phyloP scores from a whole-genome alignment of 2,113 vertebrate genomes.

The Gnathonemus longibarbis region DNA sequence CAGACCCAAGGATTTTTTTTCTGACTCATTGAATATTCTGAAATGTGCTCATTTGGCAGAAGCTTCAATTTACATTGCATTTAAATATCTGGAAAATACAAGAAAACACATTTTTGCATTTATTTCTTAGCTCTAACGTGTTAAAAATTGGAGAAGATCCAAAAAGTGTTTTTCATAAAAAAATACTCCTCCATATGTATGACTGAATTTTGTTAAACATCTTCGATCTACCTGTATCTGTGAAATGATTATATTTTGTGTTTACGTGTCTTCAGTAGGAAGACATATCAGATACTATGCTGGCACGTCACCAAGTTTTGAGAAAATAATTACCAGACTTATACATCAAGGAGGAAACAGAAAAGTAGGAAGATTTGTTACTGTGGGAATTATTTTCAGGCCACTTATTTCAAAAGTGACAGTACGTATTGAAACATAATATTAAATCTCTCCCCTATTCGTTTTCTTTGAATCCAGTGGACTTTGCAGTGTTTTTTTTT shows the following conservation, averaged over 20 bases:
- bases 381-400: slow-evolving; percentile 29
- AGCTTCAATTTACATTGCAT: background rate
- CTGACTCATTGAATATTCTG: background rate
- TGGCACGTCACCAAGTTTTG: background rate
- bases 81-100: background rate
- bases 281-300: background rate
- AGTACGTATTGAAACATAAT: slow-evolving; percentile 35
- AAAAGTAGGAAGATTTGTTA: slow-evolving; percentile 16
- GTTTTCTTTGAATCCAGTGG: slow-evolving; percentile 20
- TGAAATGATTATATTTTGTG: background rate
- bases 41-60: background rate
- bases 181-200: background rate
- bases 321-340: background rate
- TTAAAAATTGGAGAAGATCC: background rate
- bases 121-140: background rate
- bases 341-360: background rate
- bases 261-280: background rate
- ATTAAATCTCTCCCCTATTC: slow-evolving; percentile 31
- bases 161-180: background rate
- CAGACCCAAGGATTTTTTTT: background rate
- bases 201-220: background rate
- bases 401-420: slow-evolving; percentile 36
- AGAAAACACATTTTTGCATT: background rate
- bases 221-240: background rate
- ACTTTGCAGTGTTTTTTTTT: slow-evolving; percentile 38